Conservation (phyloP, 2,888 invertebrate species). For the Rhorus exstirpatorius region DNA sequence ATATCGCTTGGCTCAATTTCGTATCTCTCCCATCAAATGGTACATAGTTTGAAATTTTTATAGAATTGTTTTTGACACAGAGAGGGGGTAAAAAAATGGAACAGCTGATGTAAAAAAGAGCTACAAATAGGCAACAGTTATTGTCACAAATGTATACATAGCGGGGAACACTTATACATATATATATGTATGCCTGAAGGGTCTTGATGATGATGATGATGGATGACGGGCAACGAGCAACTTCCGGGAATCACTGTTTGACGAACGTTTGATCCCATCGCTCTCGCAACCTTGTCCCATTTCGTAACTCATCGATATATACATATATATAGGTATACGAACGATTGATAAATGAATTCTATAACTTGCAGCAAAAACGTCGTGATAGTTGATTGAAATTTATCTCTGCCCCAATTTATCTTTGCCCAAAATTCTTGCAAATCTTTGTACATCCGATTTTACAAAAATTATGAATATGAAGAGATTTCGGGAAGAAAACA, state of each 20-base stretch:
- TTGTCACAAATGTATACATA: slow-evolving; percentile 71
- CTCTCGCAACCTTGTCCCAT: slow-evolving; percentile 81
- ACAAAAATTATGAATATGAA: background rate
- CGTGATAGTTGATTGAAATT: too few species aligned
- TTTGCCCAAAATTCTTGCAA: too few species aligned
- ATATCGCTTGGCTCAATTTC: background rate
- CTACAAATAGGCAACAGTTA: slow-evolving; percentile 74
- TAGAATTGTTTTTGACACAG: background rate
- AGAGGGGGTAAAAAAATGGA: background rate
- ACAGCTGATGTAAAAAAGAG: slow-evolving; percentile 47
- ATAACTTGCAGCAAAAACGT: too few species aligned
- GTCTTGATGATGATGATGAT: slow-evolving; percentile 84
- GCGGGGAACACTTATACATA: slow-evolving; percentile 72
- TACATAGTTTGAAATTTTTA: background rate
- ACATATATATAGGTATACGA: too few species aligned
- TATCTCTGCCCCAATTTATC: too few species aligned
- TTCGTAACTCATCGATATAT: slow-evolving; percentile 71
- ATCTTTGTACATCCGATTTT: background rate
- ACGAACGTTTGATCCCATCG: slow-evolving; percentile 79
- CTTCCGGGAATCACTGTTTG: slow-evolving; percentile 83
- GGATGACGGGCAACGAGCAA: slow-evolving; percentile 83
- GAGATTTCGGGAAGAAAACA: background rate
- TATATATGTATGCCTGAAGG: slow-evolving; percentile 67
- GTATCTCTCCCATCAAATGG: background rate
- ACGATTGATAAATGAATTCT: too few species aligned